Conservation (phyloP, 2,113 vertebrate genomes). For the Drymodes brunneopygia region DNA sequence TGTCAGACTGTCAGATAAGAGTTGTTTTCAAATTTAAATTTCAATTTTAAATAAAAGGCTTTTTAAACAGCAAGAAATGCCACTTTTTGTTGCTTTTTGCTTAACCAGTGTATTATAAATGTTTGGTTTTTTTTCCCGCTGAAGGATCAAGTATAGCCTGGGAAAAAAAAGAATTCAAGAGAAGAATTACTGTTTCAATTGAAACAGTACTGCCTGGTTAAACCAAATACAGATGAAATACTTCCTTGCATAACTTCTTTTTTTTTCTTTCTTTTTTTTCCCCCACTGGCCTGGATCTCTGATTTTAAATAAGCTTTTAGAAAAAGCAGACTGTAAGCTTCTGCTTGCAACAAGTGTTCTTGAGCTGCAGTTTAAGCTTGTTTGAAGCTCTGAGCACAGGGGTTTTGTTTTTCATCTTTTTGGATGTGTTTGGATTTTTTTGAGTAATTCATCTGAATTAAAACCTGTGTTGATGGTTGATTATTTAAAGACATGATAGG, state of each 20-base stretch:
- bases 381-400: neutral
- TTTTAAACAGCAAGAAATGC: neutral
- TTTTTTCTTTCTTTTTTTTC: rapidly evolving
- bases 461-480: neutral
- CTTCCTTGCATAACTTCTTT: neutral
- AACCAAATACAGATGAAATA: neutral
- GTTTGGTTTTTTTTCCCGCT: neutral
- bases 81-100: neutral
- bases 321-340: neutral
- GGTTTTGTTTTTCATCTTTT: neutral
- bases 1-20: neutral
- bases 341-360: neutral
- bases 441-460: neutral
- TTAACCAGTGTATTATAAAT: neutral
- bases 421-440: neutral
- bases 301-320: neutral
- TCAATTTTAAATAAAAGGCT: neutral
- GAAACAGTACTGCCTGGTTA: neutral
- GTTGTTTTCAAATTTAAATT: neutral
- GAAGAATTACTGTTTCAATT: neutral
- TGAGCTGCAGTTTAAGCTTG: neutral
- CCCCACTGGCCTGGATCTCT: neutral
- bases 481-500: neutral
- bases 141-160: neutral
- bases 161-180: neutral